Evolutionary conservation across 1,140 invertebrate species (phyloP), one percentile per base, ranked within the genome.

Genomic region (Vanessa tameamea): DNA sequence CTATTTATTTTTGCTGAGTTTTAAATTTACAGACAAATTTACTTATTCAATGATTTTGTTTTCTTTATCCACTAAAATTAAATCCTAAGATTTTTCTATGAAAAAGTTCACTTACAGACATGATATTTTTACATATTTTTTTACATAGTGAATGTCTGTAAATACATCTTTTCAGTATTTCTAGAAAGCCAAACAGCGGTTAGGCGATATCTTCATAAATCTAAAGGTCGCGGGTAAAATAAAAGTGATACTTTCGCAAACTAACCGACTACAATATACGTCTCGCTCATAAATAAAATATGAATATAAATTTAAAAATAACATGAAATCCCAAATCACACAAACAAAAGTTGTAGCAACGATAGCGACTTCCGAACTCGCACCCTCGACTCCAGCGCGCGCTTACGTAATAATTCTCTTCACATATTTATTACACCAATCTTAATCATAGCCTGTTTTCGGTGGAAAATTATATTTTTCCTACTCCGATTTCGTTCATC

Each of bases 141-240:
- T 43, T 57, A 26, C 26, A 0, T 61, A 15, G 26, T 12, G 31
- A 61, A 61, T 37, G 31, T 37, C 23, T 37, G 26, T 37, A 37
- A 61, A 37, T 9, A 31, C 31, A 61, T 14, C 57, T 61, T 61
- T n/a, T 16, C 16, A 61, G 57, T 43, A 15, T 59, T 37, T 59
- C 26, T 4, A 61, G 57, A 15, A 37, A 37, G 6, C 26, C 23
- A 61, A 61, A 61, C 57, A 61, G 57, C 26, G 23, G 57, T 61
- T 61, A 61, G 57, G 57, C 57, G 57, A 61, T 61, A 61, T 37
- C 20, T 61, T 61, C 23, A 61, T 37, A 61, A 61, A 31, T 14
- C 15, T 37, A 5, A 59, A 61, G 23, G 53, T 57, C 53, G 12
- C 20, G 9, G 12, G 20, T 57, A 23, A 57, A 16, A 57, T 57